These are phyloP conservation scores for Saturnia japonica DNA, from an alignment of 2,888 invertebrate species.

Conservation along the genomic window DNA sequence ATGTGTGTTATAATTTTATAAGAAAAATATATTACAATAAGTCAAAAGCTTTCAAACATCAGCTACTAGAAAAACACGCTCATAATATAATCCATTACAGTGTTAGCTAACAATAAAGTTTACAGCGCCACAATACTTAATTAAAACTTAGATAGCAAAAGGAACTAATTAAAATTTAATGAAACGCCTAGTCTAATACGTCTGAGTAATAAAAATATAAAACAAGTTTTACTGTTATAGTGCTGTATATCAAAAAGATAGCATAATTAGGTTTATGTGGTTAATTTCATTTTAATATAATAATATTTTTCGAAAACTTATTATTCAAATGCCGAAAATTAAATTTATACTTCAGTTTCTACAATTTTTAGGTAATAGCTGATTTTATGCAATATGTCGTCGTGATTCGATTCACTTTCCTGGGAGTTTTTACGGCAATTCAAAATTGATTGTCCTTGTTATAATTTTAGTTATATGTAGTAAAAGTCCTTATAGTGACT, in stretches of 20 bases:
- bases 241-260: slow-evolving; percentile 15
- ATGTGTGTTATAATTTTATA: no score
- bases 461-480: no score
- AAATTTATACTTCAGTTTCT: neutral
- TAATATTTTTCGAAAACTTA: neutral
- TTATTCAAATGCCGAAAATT: neutral
- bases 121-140: slow-evolving; percentile 43
- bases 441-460: no score
- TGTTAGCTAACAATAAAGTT: slow-evolving; percentile 32
- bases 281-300: neutral
- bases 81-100: slow-evolving; percentile 15
- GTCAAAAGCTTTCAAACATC: neutral
- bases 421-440: no score
- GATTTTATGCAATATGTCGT: neutral
- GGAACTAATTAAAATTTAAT: slow-evolving; percentile 42
- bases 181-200: slow-evolving; percentile 34
- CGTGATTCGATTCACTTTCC: neutral
- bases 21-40: no score
- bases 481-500: no score
- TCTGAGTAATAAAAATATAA: slow-evolving; percentile 29
- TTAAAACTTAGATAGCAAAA: slow-evolving; percentile 38
- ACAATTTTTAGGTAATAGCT: neutral
- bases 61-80: neutral
- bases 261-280: neutral
- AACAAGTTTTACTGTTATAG: slow-evolving; percentile 33